phyloP scores from a whole-genome alignment of 1,140 invertebrate genomes.

The Aphaenogaster floridana region DNA sequence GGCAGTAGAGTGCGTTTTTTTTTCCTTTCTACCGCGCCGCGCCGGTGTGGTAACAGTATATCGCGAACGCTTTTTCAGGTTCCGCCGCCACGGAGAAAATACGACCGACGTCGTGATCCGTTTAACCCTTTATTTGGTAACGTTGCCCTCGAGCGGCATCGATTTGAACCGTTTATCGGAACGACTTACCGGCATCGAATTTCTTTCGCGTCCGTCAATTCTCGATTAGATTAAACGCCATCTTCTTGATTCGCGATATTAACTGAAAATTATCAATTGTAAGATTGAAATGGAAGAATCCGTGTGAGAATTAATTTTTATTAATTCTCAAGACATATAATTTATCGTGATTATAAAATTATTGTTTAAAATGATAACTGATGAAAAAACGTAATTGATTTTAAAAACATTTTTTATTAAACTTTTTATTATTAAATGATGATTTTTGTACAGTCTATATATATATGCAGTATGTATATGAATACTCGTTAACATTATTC shows the following conservation, averaged over 20 bases:
- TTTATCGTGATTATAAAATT: not conserved
- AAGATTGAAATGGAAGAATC: not conserved
- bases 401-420: not conserved
- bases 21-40: slow-evolving; percentile 4
- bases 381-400: not conserved
- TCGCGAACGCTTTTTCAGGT: slow-evolving; percentile 46
- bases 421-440: not conserved
- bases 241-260: slow-evolving; percentile 1
- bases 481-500: not conserved
- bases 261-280: not conserved
- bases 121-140: slow-evolving; percentile 53
- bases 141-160: slow-evolving; percentile 30
- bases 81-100: slow-evolving; percentile 32
- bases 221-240: not conserved
- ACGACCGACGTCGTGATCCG: slow-evolving; percentile 47
- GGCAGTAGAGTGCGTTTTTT: slow-evolving; percentile 58
- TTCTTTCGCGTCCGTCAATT: slow-evolving; percentile 19
- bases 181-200: not conserved
- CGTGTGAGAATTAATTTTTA: not conserved
- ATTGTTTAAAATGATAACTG: too few species aligned
- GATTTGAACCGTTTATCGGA: slow-evolving; percentile 29
- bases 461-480: not conserved
- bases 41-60: slow-evolving; percentile 36
- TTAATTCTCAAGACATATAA: not conserved
- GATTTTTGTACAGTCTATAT: not conserved